Percentiles rank a stretch among this genome's conserved stretches.
Evolutionary conservation across 1,140 invertebrate species (phyloP).

Genomic region (Drosophila nasuta): DNA sequence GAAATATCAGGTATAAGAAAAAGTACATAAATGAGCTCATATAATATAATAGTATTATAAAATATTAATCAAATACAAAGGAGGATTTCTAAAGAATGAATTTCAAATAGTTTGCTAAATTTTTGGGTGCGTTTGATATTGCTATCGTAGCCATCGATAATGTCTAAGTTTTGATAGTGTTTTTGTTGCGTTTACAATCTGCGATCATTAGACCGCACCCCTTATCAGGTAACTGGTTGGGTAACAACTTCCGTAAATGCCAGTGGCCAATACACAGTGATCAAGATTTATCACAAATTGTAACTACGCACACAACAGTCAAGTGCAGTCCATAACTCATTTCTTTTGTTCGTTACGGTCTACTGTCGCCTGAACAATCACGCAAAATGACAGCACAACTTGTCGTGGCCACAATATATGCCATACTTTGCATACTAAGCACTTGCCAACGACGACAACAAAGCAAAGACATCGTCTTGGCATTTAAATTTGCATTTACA

Average conservation of each 20-base stretch:
- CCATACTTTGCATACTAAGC: slow-evolving; percentile 69
- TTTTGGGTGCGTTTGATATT: too few relatives aligned
- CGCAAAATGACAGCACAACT: slow-evolving; percentile 45
- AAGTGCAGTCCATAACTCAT: slow-evolving; percentile 46
- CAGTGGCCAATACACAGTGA: slow-evolving; percentile 39
- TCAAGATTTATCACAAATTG: slow-evolving; percentile 59
- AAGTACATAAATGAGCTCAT: background rate
- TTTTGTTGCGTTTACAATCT: slow-evolving; percentile 22
- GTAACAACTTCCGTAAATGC: slow-evolving; percentile 65
- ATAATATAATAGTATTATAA: slow-evolving; percentile 11
- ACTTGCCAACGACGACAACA: slow-evolving; percentile 44
- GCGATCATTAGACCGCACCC: slow-evolving; percentile 15
- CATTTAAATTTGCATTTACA: slow-evolving; percentile 63
- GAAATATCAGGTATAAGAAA: background rate
- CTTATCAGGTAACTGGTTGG: slow-evolving; percentile 38
- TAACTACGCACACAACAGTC: slow-evolving; percentile 14
- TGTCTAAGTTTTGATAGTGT: slow-evolving; percentile 1
- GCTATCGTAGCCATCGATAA: slow-evolving; percentile 11
- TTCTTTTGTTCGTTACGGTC: slow-evolving; percentile 44
- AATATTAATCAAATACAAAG: background rate
- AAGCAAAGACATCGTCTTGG: slow-evolving; percentile 21
- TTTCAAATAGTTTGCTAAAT: too few relatives aligned
- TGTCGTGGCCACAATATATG: slow-evolving; percentile 37
- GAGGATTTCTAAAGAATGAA: too few relatives aligned
- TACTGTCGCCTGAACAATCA: slow-evolving; percentile 34